phyloP scores from a whole-genome alignment of 2,113 vertebrate species.

The Terrapene triunguis region DNA sequence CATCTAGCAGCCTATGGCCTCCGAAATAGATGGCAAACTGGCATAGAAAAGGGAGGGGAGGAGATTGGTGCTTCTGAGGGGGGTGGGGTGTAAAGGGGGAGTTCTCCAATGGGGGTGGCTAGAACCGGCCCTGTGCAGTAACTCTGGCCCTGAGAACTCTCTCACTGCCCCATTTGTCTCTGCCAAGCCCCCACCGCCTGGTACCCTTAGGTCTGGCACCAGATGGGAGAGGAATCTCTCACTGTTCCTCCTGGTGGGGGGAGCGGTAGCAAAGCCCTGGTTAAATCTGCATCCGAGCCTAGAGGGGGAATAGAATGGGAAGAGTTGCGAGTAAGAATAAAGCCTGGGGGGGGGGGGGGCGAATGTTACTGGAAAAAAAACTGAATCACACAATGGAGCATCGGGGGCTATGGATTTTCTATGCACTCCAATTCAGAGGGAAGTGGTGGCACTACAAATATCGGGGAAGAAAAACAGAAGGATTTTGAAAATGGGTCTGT shows the following conservation, averaged over 20 bases:
- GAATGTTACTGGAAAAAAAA: not conserved
- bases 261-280: not conserved
- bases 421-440: not conserved
- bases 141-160: not conserved
- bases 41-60: not conserved
- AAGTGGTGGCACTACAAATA: rapidly evolving
- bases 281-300: not conserved
- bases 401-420: not conserved
- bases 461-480: not conserved
- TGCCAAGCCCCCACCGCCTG: not conserved
- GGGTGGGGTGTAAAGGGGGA: not conserved
- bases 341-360: not conserved
- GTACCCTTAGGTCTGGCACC: not conserved
- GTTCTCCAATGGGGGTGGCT: not conserved
- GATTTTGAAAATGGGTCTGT: not conserved
- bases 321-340: not conserved
- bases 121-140: not conserved
- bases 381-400: not conserved
- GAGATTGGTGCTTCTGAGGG: not conserved
- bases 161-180: not conserved
- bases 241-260: not conserved
- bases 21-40: not conserved
- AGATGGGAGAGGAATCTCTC: not conserved
- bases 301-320: not conserved
- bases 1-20: not conserved